These are phyloP conservation scores for Caenorhabditis macrosperma DNA, from an alignment of 2,888 invertebrate species.

Conservation along the genomic window DNA sequence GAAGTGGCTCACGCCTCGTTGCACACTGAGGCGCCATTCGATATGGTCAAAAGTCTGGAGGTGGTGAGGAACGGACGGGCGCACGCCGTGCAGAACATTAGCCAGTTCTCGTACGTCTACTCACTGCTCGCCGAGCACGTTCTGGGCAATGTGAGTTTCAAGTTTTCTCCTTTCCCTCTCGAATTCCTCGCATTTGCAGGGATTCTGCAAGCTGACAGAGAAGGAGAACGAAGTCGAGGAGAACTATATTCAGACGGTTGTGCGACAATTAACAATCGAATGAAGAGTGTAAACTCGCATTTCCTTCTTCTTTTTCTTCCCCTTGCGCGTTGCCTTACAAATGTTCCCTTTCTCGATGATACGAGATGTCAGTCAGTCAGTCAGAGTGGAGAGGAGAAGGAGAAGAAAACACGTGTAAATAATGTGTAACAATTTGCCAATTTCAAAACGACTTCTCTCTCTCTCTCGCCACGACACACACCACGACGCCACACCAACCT, in stretches of 20 bases:
- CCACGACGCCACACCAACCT: conserved; percentile 15
- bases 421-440: conserved; percentile 20
- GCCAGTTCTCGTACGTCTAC: conserved; percentile 58
- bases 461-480: conserved; percentile 4
- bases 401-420: conserved; percentile 22
- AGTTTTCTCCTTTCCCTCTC: too few species aligned
- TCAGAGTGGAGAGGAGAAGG: too few species aligned
- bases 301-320: not conserved
- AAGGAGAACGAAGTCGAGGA: not conserved
- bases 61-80: conserved; percentile 53
- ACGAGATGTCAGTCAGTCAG: too few species aligned
- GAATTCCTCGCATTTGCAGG: too few species aligned
- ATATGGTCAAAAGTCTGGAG: conserved; percentile 46
- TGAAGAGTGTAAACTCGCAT: not conserved
- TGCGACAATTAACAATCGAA: conserved; percentile 14
- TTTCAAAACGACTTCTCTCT: conserved; percentile 9
- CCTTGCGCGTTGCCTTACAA: too few species aligned
- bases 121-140: conserved; percentile 55
- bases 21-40: conserved; percentile 19
- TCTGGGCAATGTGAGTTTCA: conserved; percentile 48
- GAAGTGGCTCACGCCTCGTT: conserved; percentile 34
- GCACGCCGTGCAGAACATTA: conserved; percentile 60
- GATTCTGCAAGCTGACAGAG: conserved; percentile 10
- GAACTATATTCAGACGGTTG: conserved; percentile 2
- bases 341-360: not conserved